Evolutionary conservation across 2,113 vertebrate species (phyloP).

Genomic region (Corydoras sp.): DNA sequence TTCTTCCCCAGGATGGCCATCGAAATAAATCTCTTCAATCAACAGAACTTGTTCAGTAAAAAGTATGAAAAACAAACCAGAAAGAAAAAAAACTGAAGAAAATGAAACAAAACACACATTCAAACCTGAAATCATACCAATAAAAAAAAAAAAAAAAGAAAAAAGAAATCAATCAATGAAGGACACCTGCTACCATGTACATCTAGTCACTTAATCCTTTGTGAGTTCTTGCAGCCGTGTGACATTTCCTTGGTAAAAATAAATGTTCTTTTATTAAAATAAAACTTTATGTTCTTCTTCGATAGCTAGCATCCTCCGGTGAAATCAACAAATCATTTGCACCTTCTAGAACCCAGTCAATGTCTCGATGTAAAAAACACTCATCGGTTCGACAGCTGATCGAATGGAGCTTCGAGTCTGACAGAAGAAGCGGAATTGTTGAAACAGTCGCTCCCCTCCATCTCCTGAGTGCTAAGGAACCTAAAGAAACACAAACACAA

Average conservation of each 20-base stretch:
- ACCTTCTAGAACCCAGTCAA: conserved; percentile 90
- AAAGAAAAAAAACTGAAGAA: conserved; percentile 46
- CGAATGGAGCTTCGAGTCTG: conserved; percentile 83
- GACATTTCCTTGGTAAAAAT: conserved; percentile 86
- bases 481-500: conserved; percentile 55
- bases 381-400: conserved; percentile 86
- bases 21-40: conserved; percentile 50
- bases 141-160: background rate
- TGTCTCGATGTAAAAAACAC: conserved; percentile 86
- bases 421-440: conserved; percentile 91
- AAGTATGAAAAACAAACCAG: conserved; percentile 49
- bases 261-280: conserved; percentile 87
- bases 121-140: too few relatives aligned
- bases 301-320: conserved; percentile 82
- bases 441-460: conserved; percentile 76
- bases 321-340: conserved; percentile 85
- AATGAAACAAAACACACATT: conserved; percentile 47
- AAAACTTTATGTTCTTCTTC: conserved; percentile 75
- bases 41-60: conserved; percentile 61
- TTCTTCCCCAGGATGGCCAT: conserved; percentile 69
- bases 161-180: conserved; percentile 57
- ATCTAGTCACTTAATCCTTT: conserved; percentile 74
- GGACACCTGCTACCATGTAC: conserved; percentile 82
- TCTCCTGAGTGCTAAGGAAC: conserved; percentile 65
- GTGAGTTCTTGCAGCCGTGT: conserved; percentile 67